phyloP scores from a whole-genome alignment of 35 echinoderm and acorn worm genomes.

The Lytechinus variegatus region DNA sequence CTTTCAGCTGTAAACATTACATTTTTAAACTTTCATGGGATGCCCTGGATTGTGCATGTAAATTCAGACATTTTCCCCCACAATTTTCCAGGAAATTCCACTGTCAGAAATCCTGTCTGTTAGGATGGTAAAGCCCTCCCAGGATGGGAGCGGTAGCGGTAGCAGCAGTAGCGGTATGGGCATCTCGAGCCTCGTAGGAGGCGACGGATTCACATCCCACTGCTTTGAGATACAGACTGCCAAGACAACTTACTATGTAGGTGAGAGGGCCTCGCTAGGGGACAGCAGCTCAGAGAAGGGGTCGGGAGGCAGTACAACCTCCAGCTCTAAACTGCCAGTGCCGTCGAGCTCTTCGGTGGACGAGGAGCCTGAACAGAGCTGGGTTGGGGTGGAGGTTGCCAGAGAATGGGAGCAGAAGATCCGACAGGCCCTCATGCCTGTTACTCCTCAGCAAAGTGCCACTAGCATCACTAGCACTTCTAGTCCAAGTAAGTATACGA shows the following conservation, averaged over 20 bases:
- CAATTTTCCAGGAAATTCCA: constrained; percentile 86
- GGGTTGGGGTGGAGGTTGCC: constrained; percentile 77
- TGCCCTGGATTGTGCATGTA: no score
- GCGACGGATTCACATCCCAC: constrained; percentile 61
- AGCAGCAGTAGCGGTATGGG: not conserved
- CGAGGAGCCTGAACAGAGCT: constrained; percentile 68
- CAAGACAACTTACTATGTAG: constrained; percentile 85
- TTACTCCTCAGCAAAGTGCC: constrained; percentile 85
- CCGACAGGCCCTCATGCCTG: constrained; percentile 94
- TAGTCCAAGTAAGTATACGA: constrained; percentile 82
- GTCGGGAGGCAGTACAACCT: constrained; percentile 21
- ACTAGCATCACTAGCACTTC: constrained; percentile 82
- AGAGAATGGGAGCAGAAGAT: constrained; percentile 92
- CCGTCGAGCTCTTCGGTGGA: constrained; percentile 49
- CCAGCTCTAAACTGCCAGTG: constrained; percentile 31
- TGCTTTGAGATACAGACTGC: constrained; percentile 95
- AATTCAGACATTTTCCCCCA: not conserved
- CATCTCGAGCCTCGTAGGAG: not conserved
- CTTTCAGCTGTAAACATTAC: not conserved
- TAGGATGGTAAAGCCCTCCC: constrained; percentile 65
- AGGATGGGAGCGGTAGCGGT: constrained; percentile 55
- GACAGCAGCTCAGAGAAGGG: constrained; percentile 52
- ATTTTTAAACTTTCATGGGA: not conserved
- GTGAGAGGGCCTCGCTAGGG: constrained; percentile 67
- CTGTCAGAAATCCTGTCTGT: constrained; percentile 89